Evolutionary conservation across 2,888 invertebrate genomes (phyloP).

Genomic region (Mesoligia furuncula): DNA sequence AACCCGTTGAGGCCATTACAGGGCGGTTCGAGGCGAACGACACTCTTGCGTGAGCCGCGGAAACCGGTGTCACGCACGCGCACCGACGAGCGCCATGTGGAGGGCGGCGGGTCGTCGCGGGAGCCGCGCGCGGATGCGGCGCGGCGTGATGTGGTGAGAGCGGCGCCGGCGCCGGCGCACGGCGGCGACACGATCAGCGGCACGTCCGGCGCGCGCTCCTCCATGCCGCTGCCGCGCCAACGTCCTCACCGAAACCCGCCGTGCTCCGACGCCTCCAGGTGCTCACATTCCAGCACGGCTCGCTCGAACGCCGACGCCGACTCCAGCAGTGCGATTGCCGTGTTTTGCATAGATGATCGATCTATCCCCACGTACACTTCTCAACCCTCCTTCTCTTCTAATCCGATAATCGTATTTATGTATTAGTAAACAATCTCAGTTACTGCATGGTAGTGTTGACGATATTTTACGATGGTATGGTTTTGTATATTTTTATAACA

Average conservation of each 20-base stretch:
- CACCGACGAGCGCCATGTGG: conserved; percentile 92
- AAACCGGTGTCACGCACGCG: conserved; percentile 91
- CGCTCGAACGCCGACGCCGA: conserved; percentile 86
- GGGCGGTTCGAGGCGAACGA: conserved; percentile 92
- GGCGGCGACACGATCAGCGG: conserved; percentile 87
- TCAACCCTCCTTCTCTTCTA: conserved; percentile 74
- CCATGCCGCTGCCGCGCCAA: conserved; percentile 90
- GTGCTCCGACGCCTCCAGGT: conserved; percentile 85
- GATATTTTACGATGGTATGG: conserved; percentile 82
- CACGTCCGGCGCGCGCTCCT: conserved; percentile 90
- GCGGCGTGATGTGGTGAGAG: conserved; percentile 85
- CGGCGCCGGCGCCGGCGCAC: conserved; percentile 77
- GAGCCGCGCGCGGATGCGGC: conserved; percentile 84
- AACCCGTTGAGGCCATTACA: conserved; percentile 92
- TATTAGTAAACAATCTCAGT: conserved; percentile 68
- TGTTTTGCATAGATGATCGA: conserved; percentile 88
- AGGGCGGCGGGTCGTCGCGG: conserved; percentile 83
- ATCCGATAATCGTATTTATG: conserved; percentile 72
- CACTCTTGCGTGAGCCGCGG: conserved; percentile 91
- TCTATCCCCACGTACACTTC: conserved; percentile 74
- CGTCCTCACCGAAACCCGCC: conserved; percentile 90
- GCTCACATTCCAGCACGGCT: conserved; percentile 88
- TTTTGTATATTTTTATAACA: conserved; percentile 70
- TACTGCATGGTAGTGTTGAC: conserved; percentile 65
- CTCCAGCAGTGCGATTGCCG: conserved; percentile 88